phyloP scores from a whole-genome alignment of 2,797 vertebrate species.

The Antennarius maculatus region DNA sequence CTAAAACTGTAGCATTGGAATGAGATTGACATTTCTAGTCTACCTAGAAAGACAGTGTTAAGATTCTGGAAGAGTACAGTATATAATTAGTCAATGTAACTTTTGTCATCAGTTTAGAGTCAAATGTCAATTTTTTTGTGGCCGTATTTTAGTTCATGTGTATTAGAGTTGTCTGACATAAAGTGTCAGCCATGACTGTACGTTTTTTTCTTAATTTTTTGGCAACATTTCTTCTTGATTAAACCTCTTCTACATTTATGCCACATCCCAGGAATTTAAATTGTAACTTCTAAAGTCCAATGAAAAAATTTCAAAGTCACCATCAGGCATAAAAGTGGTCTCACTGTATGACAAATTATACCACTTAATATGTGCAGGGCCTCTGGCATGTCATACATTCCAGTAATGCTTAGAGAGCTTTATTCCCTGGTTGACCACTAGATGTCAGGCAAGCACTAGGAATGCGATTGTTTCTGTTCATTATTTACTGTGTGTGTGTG shows the following conservation, averaged over 20 bases:
- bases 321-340: slow-evolving; percentile 11
- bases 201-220: background rate
- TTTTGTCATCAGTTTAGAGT: slow-evolving; percentile 1
- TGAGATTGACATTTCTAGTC: background rate
- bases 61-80: background rate
- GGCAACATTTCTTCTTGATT: background rate
- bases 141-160: background rate
- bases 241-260: background rate
- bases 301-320: slow-evolving; percentile 36
- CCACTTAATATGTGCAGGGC: slow-evolving; percentile 14
- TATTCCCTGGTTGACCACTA: slow-evolving; percentile 49
- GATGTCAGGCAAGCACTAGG: slow-evolving; percentile 54
- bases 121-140: background rate
- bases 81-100: background rate
- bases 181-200: too few species aligned
- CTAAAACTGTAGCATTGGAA: background rate
- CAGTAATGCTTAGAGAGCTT: background rate
- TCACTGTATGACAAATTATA: slow-evolving; percentile 22
- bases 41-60: background rate
- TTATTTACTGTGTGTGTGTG: background rate
- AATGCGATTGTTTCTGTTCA: background rate
- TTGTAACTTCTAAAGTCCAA: background rate
- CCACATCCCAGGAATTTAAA: slow-evolving; percentile 21
- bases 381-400: slow-evolving; percentile 22
- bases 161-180: too few species aligned